Base-by-base conservation (phyloP, 2,888 invertebrate species). In the Cephus spinipes region DNA sequence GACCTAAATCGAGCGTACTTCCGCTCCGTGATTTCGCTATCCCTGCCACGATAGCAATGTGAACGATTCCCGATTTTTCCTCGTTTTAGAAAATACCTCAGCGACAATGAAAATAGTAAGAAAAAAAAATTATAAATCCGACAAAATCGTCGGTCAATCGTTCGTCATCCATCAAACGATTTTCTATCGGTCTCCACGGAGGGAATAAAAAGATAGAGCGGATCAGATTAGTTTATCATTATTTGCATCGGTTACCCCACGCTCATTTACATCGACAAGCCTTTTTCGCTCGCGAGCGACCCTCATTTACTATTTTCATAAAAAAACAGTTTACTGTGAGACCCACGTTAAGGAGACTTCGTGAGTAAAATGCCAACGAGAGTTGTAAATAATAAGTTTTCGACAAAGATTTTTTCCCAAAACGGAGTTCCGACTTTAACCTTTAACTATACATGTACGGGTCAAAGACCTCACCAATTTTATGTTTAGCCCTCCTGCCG, bases 1-100 rank as follows among this genome's bases (percentile, higher is more conserved):
- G 79, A 73, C 76, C 79, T 81, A 81, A 82, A 82, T 79, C 75
- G 73, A 73, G 69, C 77, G 74, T 23, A 71, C 73, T 73, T 81
- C 79, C 79, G 76, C 73, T 76, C 69, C 35, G 12, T 55, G 33
- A 76, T 76, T 73, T 77, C 36, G 34, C 31, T 36, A 30, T 69
- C n/a, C 35, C 34, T 35, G n/a, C 11, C 30, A n/a, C 11, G 32
- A 75, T 55, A 23, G 55, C 55, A 55, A 55, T 6, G 23, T 55
- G 55, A 55, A 55, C 9, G 55, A 55, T 55, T 55, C 55, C 23
- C 55, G 23, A 55, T 55, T 23, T 2, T 23, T 55, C 55, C 23
- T 55, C 55, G 1, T 55, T 55, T 55, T 15, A 55, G 55, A 55
- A 23, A 55, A 55, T 55, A 55, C 55, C 23, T 55, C 6, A 23